Conservation (phyloP, 2,888 invertebrate species). For the Caenorhabditis sp. region DNA sequence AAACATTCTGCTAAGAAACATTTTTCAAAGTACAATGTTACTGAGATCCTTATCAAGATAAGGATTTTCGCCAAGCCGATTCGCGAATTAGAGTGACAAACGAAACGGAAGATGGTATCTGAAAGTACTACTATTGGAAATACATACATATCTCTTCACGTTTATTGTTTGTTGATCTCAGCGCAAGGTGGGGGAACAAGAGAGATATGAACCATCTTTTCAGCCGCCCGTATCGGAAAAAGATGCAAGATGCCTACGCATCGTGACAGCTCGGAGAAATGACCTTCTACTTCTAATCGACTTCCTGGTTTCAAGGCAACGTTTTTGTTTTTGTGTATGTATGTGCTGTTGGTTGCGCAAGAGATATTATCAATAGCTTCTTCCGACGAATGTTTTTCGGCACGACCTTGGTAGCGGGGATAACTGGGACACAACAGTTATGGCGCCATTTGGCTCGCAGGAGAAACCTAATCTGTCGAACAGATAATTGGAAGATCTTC, state of each 20-base stretch:
- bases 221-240: slow-evolving; percentile 26
- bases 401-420: slow-evolving; percentile 41
- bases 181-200: slow-evolving; percentile 8
- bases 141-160: not conserved
- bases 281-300: slow-evolving; percentile 41
- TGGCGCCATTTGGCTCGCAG: slow-evolving; percentile 23
- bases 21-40: too few relatives aligned
- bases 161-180: slow-evolving; percentile 44
- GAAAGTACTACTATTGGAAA: slow-evolving; percentile 23
- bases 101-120: slow-evolving; percentile 35
- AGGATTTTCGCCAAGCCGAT: too few relatives aligned
- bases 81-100: not conserved
- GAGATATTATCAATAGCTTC: slow-evolving; percentile 48
- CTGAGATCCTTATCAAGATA: slow-evolving; percentile 3
- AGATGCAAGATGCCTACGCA: slow-evolving; percentile 31
- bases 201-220: slow-evolving; percentile 42
- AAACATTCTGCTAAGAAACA: too few relatives aligned
- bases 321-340: slow-evolving; percentile 27
- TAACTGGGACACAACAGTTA: not conserved
- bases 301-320: slow-evolving; percentile 37
- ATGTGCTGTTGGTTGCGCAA: not conserved
- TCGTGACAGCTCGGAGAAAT: slow-evolving; percentile 41
- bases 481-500: not conserved
- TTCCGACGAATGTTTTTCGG: slow-evolving; percentile 23
- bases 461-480: too few relatives aligned